These are phyloP conservation scores for Andrena hattorfiana DNA, from an alignment of 2,888 invertebrate genomes.

Conservation along the genomic window DNA sequence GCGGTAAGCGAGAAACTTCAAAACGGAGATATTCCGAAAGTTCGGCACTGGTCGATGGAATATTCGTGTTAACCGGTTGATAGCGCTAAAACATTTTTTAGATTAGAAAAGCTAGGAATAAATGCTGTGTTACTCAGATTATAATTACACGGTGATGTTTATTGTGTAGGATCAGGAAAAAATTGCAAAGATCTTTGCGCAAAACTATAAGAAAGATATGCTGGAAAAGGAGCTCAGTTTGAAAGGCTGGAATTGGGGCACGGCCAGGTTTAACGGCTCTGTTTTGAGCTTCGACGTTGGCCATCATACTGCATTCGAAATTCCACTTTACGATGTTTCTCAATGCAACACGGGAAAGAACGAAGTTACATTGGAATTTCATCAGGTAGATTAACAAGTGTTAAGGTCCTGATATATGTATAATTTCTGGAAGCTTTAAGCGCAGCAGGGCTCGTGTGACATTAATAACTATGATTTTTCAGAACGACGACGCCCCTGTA, in stretches of 20 bases:
- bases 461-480: conserved; percentile 79
- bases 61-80: no score
- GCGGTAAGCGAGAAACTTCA: conserved; percentile 86
- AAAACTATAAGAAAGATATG: conserved; percentile 94
- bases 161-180: conserved; percentile 95
- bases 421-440: no score
- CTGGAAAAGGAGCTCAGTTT: conserved; percentile 96
- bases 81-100: neutral
- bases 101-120: neutral
- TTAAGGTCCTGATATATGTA: neutral
- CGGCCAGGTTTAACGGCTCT: conserved; percentile 96
- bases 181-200: conserved; percentile 94
- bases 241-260: conserved; percentile 99
- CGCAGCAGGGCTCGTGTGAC: neutral
- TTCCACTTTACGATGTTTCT: conserved; percentile 97
- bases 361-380: conserved; percentile 99
- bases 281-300: conserved; percentile 94
- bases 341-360: conserved; percentile 98
- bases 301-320: conserved; percentile 95
- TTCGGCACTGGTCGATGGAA: no score
- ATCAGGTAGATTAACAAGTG: conserved; percentile 89
- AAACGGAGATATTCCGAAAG: neutral
- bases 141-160: conserved; percentile 1
- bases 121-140: neutral
- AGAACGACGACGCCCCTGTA: conserved; percentile 99